Base-by-base conservation (phyloP, 2,888 invertebrate species). In the Stenolophus ochropezus region DNA sequence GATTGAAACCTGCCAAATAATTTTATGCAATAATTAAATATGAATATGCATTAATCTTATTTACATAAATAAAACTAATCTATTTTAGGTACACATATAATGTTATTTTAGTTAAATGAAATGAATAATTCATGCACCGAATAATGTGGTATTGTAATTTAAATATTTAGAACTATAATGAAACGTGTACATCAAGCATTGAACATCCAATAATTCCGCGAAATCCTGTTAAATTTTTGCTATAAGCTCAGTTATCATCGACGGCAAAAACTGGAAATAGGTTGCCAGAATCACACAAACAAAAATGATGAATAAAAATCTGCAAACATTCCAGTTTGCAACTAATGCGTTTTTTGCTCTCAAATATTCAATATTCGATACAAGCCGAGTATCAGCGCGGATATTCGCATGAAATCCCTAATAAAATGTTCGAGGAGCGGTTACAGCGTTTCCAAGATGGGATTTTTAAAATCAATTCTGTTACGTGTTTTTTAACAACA, bases 291-390 rank as follows among this genome's bases (percentile, higher is more conserved):
- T 14, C 3, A 56, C 61, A 23, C 61, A 61, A 61, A 61, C 61
- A 61, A 61, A 61, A 61, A 25, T 61, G 53, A 61, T 21, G 61
- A 61, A 25, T 61, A 23, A 61, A 61, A 61, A 27, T 27, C 61
- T 8, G 61, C 61, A 61, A 61, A 61, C 25, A 61, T 61, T 61
- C 25, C 61, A 61, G 61, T 25, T 61, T 27, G 23, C 23, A 27
- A 61, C 61, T 61, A 61, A 61, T 61, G 25, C 61, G 61, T 25
- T 61, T 61, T 61, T 61, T 61, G 23, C 25, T 14, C 25, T 61
- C n/a, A 61, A 61, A 61, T 27, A 61, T 61, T 61, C 61, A 61
- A 61, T 61, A 61, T 25, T 61, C 61, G 25, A 61, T 61, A 61
- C 61, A 61, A 25, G n/a, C 61, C 61, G 61, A 61, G 61, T 61